Evolutionary conservation across 23 tunicate genomes (phyloP).

Genomic region (Ciona savignyi): DNA sequence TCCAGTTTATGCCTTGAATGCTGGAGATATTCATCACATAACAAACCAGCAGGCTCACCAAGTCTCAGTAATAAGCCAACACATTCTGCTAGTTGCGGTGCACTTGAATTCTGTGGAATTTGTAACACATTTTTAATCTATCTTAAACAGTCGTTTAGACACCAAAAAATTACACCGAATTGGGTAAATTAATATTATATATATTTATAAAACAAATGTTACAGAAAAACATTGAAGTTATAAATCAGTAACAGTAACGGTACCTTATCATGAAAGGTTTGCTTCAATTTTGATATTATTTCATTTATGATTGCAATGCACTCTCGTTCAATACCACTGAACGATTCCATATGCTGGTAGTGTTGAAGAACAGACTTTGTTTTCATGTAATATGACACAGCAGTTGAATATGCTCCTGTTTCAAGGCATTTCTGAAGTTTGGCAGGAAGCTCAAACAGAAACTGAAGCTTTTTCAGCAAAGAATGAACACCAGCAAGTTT

Average conservation of each 20-base stretch:
- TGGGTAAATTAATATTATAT: too few relatives aligned
- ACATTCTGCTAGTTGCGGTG: constrained; percentile 80
- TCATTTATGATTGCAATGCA: constrained; percentile 56
- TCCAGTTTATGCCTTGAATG: constrained; percentile 73
- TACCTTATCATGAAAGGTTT: constrained; percentile 81
- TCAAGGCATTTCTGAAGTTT: constrained; percentile 73
- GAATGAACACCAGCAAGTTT: constrained; percentile 89
- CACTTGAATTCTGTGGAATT: constrained; percentile 52
- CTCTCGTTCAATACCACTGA: constrained; percentile 86
- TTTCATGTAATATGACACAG: constrained; percentile 68
- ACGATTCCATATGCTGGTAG: constrained; percentile 92
- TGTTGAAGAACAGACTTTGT: constrained; percentile 75
- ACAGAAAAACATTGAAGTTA: too few relatives aligned
- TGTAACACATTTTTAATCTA: background rate
- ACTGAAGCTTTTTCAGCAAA: constrained; percentile 78
- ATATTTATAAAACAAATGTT: too few relatives aligned
- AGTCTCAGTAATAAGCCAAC: constrained; percentile 66
- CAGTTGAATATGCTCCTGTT: constrained; percentile 66
- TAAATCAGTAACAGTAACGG: too few relatives aligned
- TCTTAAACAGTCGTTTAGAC: too few relatives aligned
- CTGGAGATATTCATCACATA: constrained; percentile 88
- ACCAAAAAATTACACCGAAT: too few relatives aligned
- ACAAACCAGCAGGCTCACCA: constrained; percentile 73
- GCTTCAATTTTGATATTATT: constrained; percentile 65
- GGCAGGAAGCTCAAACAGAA: constrained; percentile 87